Base-by-base conservation (phyloP, 2,888 invertebrate species). In the Agapetus fuscipes region DNA sequence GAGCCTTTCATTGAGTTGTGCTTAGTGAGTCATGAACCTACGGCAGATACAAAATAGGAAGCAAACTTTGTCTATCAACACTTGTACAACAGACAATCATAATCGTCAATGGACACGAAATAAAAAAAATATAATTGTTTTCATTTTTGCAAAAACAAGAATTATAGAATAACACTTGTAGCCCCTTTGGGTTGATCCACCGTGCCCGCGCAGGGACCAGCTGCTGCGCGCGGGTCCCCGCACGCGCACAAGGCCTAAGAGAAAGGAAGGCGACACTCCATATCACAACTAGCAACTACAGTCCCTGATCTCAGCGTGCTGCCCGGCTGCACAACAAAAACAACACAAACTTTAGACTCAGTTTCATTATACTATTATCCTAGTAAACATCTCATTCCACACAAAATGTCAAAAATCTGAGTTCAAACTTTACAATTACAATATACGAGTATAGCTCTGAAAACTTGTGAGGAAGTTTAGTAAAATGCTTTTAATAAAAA, bases 401-500 rank as follows among this genome's bases (percentile, higher is more conserved):
- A 40, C 35, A 31, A 39, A 35, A 34, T 43, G 40, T 42, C 36
- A 43, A 41, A n/a, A 39, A 45, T 45, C 39, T 43, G n/a, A n/a
- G 34, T 31, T 35, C 30, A 24, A 42, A 36, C 39, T 32, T 44
- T 37, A 36, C 43, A 37, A 39, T 39, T 39, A 42, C 37, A 43
- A 39, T 41, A 41, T 29, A n/a, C n/a, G n/a, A n/a, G n/a, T n/a
- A 11, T 31, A 34, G 41, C 41, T 46, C 41, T 46, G 46, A 41
- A 43, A 48, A 48, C 43, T 48, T 39, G 40, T 3, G 20, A 25
- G 10, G 32, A 41, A 43, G 42, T 48, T 44, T 44, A 41, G 43
- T 42, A 47, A 47, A 47, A 44, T 47, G 47, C 61, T 67, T 66
- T n/a, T 64, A 68, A 69, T 67, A 70, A 70, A 70, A 70, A 48